Evolutionary conservation across 2,888 invertebrate genomes (phyloP).

Genomic region (Rosalia funebris): DNA sequence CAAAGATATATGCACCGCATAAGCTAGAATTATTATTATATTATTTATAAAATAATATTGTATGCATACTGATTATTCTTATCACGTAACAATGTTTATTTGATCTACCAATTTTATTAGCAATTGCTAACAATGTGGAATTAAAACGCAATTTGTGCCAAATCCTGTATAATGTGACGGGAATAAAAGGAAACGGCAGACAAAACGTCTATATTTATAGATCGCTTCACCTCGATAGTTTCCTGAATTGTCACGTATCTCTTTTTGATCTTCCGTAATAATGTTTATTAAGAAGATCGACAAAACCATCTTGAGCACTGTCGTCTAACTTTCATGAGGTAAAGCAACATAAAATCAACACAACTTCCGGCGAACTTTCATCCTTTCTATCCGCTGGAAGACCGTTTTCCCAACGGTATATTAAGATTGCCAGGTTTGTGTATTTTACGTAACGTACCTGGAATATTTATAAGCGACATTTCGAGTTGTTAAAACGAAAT

Average conservation of each 20-base stretch:
- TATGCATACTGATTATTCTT: too few relatives aligned
- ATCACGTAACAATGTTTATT: too few relatives aligned
- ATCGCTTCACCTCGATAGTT: conserved; percentile 18
- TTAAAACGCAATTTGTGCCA: not conserved
- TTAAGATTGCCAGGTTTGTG: not conserved
- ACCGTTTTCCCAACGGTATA: not conserved
- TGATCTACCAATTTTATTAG: too few relatives aligned
- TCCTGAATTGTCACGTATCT: conserved; percentile 32
- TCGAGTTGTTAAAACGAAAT: too few relatives aligned
- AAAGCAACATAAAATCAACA: conserved; percentile 2
- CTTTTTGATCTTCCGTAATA: conserved; percentile 29
- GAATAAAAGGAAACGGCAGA: not conserved
- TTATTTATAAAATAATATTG: too few relatives aligned
- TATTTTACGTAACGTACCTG: too few relatives aligned
- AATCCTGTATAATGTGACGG: too few relatives aligned
- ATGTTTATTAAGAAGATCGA: conserved; percentile 39
- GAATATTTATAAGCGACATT: too few relatives aligned
- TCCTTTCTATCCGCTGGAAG: not conserved
- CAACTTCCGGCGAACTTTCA: not conserved
- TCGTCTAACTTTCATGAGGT: conserved; percentile 9
- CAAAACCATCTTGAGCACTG: conserved; percentile 35
- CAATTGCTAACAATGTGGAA: too few relatives aligned
- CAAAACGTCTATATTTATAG: conserved; percentile 17
- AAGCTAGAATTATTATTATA: too few relatives aligned
- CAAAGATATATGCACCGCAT: too few relatives aligned